Evolutionary conservation across 37 sponge, comb jelly and placozoan genomes (phyloP).

Genomic region (Halisarca cf. caerulea): DNA sequence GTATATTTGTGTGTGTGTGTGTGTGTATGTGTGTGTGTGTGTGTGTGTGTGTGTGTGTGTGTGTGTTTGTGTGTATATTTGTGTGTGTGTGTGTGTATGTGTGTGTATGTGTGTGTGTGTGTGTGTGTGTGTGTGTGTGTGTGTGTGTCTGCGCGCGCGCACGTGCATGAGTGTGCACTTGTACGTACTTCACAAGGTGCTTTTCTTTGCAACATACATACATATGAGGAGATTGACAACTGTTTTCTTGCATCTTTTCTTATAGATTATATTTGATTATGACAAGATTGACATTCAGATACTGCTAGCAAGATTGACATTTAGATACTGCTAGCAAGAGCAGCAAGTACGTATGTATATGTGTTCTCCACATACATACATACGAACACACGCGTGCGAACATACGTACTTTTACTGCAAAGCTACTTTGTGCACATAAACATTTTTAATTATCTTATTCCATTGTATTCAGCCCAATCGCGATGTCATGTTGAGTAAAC

Average conservation of each 20-base stretch:
- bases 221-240: conserved; percentile 14
- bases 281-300: conserved; percentile 55
- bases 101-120: background rate
- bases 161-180: background rate
- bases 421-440: too few relatives aligned
- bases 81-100: background rate
- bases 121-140: too few relatives aligned
- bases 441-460: too few relatives aligned
- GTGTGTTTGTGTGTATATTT: background rate
- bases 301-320: conserved; percentile 46
- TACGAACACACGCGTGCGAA: background rate
- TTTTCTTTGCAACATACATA: conserved; percentile 14
- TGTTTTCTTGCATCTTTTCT: too few relatives aligned
- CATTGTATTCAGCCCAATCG: too few relatives aligned
- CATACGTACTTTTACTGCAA: too few relatives aligned
- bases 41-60: conserved; percentile 1
- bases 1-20: too few relatives aligned
- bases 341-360: conserved; percentile 19
- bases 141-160: conserved; percentile 47
- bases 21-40: conserved; percentile 1
- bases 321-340: too few relatives aligned
- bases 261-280: conserved; percentile 55
- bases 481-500: too few relatives aligned
- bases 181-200: background rate
- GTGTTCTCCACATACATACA: conserved; percentile 1